Conservation (phyloP, 2,888 invertebrate genomes). For the Caenorhabditis sulstoni region DNA sequence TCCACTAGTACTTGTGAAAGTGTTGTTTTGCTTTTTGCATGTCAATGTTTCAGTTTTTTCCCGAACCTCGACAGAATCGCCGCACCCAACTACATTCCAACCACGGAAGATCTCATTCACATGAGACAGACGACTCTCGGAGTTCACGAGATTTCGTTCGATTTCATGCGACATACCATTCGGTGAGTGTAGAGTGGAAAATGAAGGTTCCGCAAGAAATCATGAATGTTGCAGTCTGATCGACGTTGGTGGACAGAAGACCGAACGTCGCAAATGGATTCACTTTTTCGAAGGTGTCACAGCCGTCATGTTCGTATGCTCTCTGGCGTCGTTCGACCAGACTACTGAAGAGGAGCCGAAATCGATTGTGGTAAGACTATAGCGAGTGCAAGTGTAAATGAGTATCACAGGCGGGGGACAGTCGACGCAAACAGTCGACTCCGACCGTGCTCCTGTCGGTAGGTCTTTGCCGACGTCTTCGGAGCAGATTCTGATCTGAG, state of each 20-base stretch:
- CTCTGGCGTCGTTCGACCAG: constrained; percentile 61
- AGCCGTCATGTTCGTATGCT: constrained; percentile 63
- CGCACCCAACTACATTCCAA: constrained; percentile 48
- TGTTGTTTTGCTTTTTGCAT: too few relatives aligned
- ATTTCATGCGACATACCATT: constrained; percentile 53
- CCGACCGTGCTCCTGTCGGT: constrained; percentile 30
- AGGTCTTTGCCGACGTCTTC: constrained; percentile 8
- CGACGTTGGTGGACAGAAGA: constrained; percentile 66
- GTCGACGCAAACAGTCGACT: constrained; percentile 47
- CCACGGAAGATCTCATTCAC: constrained; percentile 55
- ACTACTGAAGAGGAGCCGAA: constrained; percentile 48
- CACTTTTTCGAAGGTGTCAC: constrained; percentile 67
- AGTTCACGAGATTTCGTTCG: constrained; percentile 65
- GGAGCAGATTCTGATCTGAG: neutral
- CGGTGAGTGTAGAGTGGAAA: constrained; percentile 20
- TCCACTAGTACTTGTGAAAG: constrained; percentile 64
- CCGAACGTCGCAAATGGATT: constrained; percentile 67
- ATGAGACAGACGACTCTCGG: constrained; percentile 60
- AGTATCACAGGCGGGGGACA: constrained; percentile 23
- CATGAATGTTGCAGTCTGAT: constrained; percentile 48
- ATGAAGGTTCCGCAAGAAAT: neutral
- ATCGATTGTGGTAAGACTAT: constrained; percentile 28
- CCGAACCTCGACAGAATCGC: constrained; percentile 54
- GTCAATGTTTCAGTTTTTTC: constrained; percentile 58
- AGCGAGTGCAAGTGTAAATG: neutral